Conservation (phyloP, 30 jellyfish, hydroid and myxozoan genomes). For the Sanderia malayensis region DNA sequence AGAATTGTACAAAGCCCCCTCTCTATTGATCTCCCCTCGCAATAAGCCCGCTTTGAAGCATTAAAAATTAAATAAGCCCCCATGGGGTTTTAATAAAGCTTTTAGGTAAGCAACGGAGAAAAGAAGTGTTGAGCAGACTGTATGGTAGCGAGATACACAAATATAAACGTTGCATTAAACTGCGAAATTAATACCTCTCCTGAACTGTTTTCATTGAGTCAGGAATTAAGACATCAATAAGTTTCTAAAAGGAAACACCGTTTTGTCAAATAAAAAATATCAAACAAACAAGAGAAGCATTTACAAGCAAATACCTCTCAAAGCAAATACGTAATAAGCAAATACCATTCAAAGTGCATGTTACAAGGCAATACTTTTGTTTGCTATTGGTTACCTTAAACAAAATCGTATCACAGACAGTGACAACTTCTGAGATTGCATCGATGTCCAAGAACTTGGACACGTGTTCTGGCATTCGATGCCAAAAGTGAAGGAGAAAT, state of each 20-base stretch:
- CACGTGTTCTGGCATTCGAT: slow-evolving; percentile 90
- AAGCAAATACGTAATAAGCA: not conserved
- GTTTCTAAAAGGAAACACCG: slow-evolving; percentile 52
- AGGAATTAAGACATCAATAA: slow-evolving; percentile 89
- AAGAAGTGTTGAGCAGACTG: too few species aligned
- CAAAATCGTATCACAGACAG: slow-evolving; percentile 78
- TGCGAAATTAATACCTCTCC: slow-evolving; percentile 66
- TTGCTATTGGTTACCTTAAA: slow-evolving; percentile 63
- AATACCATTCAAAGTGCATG: not conserved
- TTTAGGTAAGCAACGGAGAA: too few species aligned
- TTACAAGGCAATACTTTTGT: not conserved
- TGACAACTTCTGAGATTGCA: slow-evolving; percentile 58
- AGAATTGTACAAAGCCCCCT: too few species aligned
- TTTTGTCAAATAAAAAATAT: not conserved
- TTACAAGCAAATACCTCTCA: not conserved
- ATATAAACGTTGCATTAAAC: too few species aligned
- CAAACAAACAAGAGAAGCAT: not conserved
- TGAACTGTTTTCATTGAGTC: slow-evolving; percentile 64
- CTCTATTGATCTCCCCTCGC: not conserved
- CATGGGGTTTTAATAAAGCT: too few species aligned
- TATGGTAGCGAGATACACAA: too few species aligned
- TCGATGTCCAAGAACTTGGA: slow-evolving; percentile 49
- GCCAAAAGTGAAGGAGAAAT: slow-evolving; percentile 91
- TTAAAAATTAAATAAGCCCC: too few species aligned
- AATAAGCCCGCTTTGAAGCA: too few species aligned